Evolutionary conservation across 2,888 invertebrate genomes (phyloP), one percentile per base, ranked within the genome.

Genomic region (Merodon equestris): DNA sequence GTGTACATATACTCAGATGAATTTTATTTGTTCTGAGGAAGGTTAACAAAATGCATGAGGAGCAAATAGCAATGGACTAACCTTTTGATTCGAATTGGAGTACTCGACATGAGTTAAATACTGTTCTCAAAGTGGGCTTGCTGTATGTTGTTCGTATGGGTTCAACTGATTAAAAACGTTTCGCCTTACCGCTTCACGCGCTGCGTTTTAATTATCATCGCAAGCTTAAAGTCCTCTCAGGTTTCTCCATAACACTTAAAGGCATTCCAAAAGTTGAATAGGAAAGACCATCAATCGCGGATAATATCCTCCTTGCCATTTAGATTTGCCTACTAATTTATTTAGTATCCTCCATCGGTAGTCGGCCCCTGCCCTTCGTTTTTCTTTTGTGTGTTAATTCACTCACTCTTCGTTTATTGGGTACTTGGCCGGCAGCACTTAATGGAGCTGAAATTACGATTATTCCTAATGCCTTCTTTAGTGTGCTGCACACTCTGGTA

Each of bases 371-470:
- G 27, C 42, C 38, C 48, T 34, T 54, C 42, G 18, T 19, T 13
- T 60, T 70, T 44, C 27, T 15, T 60, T 38, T 40, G n/a, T 19
- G 47, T 19, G 47, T 15, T 54, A 45, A 56, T 70, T 42, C 27
- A 38, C 40, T 53, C n/a, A 19, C 47, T 50, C n/a, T 34, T 13
- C n/a, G 14, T 67, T 48, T 34, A 50, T 67, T 67, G 48, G 19
- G 38, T 19, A 54, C 61, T 61, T 19, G 51, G 51, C 17, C 60
- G 27, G 27, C 27, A 44, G 19, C 42, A 17, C 14, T 61, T 61
- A 71, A 71, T 71, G 61, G 48, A 61, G 48, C 54, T 61, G 54
- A 61, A 71, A 71, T 48, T 61, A 54, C 61, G 54, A 56, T 61
- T 60, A 51, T 53, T 47, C 15, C 54, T 61, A 48, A 42, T 71